These are phyloP conservation scores for Orchesella flavescens DNA, from an alignment of 2,888 invertebrate species.

Conservation along the genomic window DNA sequence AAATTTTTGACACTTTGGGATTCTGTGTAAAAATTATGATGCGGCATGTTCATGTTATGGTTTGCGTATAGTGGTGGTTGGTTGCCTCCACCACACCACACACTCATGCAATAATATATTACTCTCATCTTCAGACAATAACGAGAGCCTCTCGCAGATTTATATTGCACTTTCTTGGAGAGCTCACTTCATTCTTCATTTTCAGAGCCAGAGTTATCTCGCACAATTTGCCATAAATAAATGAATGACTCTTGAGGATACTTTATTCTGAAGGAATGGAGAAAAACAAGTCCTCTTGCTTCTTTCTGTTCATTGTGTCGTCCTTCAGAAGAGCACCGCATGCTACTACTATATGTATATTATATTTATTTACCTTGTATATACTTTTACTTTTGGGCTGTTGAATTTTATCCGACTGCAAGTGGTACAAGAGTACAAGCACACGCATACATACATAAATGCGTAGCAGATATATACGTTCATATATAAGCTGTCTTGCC, in stretches of 20 bases:
- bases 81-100: background rate
- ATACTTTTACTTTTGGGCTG: background rate
- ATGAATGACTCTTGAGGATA: constrained; percentile 64
- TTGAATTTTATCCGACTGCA: background rate
- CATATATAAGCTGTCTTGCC: no score
- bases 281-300: constrained; percentile 56
- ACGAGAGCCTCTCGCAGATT: constrained; percentile 51
- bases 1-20: constrained; percentile 50
- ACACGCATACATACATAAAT: background rate
- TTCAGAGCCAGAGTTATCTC: constrained; percentile 50
- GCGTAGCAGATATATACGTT: background rate
- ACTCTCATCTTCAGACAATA: constrained; percentile 13
- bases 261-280: constrained; percentile 60
- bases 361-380: no score
- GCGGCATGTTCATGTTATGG: constrained; percentile 19
- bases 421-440: no score
- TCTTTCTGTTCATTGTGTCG: constrained; percentile 7
- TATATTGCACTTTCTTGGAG: constrained; percentile 41
- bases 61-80: background rate
- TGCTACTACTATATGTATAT: no score
- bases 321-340: background rate
- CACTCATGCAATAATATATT: background rate
- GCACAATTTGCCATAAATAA: constrained; percentile 64
- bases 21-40: constrained; percentile 49
- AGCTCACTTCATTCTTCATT: constrained; percentile 60